Evolutionary conservation across 2,113 vertebrate genomes (phyloP).

Genomic region (Tupaia chinensis): DNA sequence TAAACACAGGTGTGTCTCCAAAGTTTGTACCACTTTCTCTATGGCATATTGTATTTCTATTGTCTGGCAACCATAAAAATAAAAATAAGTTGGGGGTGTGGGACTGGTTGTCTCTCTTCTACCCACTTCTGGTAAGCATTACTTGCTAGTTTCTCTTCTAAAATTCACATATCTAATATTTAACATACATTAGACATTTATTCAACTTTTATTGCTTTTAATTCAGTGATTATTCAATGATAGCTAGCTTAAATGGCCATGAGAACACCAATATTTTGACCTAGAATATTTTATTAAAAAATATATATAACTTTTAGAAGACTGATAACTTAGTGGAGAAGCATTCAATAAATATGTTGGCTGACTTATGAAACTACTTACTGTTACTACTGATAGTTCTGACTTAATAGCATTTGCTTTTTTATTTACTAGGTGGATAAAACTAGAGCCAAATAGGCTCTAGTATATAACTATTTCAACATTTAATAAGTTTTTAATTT

Average conservation of each 20-base stretch:
- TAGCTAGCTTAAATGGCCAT: conserved; percentile 42
- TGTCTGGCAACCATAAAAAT: conserved; percentile 43
- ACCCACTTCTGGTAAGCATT: conserved; percentile 13
- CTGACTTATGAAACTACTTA: conserved; percentile 50
- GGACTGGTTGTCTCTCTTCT: not conserved
- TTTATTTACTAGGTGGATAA: conserved; percentile 43
- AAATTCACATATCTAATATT: conserved; percentile 47
- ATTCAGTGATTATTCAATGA: conserved; percentile 57
- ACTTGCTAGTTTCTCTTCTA: conserved; percentile 42
- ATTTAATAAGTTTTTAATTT: conserved; percentile 23
- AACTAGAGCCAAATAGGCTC: conserved; percentile 11
- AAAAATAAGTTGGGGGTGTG: conserved; percentile 26
- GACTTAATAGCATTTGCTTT: conserved; percentile 30
- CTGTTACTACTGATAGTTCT: conserved; percentile 37
- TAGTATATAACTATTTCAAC: conserved; percentile 64
- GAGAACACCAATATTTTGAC: conserved; percentile 48
- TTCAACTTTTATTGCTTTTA: conserved; percentile 74
- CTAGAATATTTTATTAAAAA: conserved; percentile 74
- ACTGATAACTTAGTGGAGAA: conserved; percentile 46
- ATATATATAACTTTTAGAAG: conserved; percentile 64
- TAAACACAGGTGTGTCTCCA: conserved; percentile 50
- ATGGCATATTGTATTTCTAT: conserved; percentile 7
- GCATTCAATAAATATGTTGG: conserved; percentile 46
- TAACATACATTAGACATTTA: conserved; percentile 47
- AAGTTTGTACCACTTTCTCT: conserved; percentile 8